Base-by-base conservation (phyloP, 64 coral and sea anemone genomes). In the Orbicella faveolata region DNA sequence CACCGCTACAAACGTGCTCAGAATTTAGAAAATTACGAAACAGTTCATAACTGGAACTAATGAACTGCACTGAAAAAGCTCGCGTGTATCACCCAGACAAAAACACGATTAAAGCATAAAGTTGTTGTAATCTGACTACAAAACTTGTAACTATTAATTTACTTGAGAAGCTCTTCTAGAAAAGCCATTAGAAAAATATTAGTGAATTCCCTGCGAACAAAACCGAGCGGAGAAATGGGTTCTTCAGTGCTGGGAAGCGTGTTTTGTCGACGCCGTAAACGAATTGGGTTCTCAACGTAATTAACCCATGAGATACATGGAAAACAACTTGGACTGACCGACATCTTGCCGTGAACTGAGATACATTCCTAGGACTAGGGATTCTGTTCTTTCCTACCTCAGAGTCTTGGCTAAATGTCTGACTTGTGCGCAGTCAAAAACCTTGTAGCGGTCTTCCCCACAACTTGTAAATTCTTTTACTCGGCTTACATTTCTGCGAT, bases 51-150 rank as follows among this genome's bases (percentile, higher is more conserved):
- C 55, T 59, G 55, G 1, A 59, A 57, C 54, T 57, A 57, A 14
- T 16, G 15, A 59, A 59, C 55, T 16, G 10, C 62, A 48, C 44
- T 48, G 53, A 80, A 30, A 80, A 2, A 9, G 61, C 64, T 33
- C 61, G 57, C 54, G 30, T 25, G 52, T n/a, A 70, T 70, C 67
- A 70, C 9, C 25, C 15, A 85, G 82, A 85, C 82, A 85, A 72
- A 85, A 85, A 85, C 82, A 72, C 67, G 82, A 85, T 72, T 72
- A 85, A 33, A 85, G 82, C 21, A 37, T 85, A 33, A 63, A 34
- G 13, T 8, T 82, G 34, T 66, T 30, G 26, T 37, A 85, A 70
- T 65, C 34, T 36, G 21, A 35, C 63, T 67, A 20, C 30, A 44
- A 66, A 52, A 85, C n/a, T 41, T 23, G 39, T 73, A 36, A 44